phyloP scores from a whole-genome alignment of 1,140 invertebrate species.

The Drosophila pectinifera region DNA sequence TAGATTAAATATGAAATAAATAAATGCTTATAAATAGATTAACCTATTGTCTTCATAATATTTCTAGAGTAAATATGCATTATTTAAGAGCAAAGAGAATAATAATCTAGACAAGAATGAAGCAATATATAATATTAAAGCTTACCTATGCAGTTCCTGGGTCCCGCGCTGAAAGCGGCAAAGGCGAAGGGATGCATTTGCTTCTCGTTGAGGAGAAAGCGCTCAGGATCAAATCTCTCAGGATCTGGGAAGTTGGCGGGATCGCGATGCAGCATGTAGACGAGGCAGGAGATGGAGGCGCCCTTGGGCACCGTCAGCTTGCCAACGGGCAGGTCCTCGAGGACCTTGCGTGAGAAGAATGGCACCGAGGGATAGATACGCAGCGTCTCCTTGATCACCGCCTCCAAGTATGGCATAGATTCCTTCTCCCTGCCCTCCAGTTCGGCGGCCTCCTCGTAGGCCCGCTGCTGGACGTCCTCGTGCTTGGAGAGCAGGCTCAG shows the following conservation, averaged over 20 bases:
- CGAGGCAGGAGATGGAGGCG: conserved; percentile 84
- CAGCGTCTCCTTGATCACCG: conserved; percentile 89
- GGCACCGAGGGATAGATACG: conserved; percentile 90
- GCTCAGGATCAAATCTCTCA: conserved; percentile 89
- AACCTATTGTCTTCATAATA: too few species aligned
- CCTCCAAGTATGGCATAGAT: conserved; percentile 89
- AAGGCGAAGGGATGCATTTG: conserved; percentile 86
- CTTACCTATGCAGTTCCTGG: conserved; percentile 89
- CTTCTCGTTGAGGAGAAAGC: conserved; percentile 87
- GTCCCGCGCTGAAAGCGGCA: conserved; percentile 89
- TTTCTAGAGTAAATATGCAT: too few species aligned
- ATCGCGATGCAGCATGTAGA: conserved; percentile 87
- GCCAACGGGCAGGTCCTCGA: conserved; percentile 85
- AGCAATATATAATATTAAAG: too few species aligned
- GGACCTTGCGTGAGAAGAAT: conserved; percentile 87
- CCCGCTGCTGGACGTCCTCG: conserved; percentile 87
- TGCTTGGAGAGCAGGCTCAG: conserved; percentile 88
- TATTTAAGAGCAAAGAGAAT: too few species aligned
- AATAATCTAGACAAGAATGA: too few species aligned
- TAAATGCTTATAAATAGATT: conserved; percentile 2
- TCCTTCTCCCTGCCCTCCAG: conserved; percentile 85
- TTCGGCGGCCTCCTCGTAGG: conserved; percentile 87
- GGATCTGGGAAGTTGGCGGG: conserved; percentile 88
- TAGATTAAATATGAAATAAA: background rate
- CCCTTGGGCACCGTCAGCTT: conserved; percentile 85